Evolutionary conservation across 2,113 vertebrate species (phyloP).

Genomic region (Gobiocypris rarus): DNA sequence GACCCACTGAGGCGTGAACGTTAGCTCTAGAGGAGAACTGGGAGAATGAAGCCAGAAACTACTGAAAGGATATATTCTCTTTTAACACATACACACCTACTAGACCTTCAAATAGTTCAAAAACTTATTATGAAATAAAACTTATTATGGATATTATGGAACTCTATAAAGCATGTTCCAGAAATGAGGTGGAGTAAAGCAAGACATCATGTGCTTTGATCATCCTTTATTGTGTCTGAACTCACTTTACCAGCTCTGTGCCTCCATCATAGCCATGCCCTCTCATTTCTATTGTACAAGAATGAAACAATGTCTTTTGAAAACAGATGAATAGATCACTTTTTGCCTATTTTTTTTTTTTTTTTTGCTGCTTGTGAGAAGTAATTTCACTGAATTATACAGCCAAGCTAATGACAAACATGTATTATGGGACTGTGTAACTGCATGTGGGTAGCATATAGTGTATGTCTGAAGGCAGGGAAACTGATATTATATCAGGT

Average conservation of each 20-base stretch:
- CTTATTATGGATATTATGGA: not conserved
- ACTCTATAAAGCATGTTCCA: not conserved
- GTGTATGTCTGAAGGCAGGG: not conserved
- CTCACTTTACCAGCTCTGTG: slow-evolving; percentile 18
- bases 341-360: slow-evolving; percentile 23
- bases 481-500: not conserved
- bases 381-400: not conserved
- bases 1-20: not conserved
- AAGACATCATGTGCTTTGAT: slow-evolving; percentile 14
- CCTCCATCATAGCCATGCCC: slow-evolving; percentile 29
- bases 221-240: not conserved
- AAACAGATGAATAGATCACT: slow-evolving; percentile 32
- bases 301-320: slow-evolving; percentile 28
- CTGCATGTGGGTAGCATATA: not conserved
- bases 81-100: not conserved
- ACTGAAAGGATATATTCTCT: not conserved
- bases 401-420: not conserved
- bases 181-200: not conserved
- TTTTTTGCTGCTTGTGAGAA: not conserved
- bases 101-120: not conserved
- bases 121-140: too few species aligned
- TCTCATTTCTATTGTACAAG: not conserved
- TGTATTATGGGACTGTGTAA: not conserved
- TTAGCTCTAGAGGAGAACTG: not conserved
- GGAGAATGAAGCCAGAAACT: not conserved